Evolutionary conservation across 2,113 vertebrate species (phyloP), one percentile per base, ranked within the genome.

Genomic region (Triplophysa rosa): DNA sequence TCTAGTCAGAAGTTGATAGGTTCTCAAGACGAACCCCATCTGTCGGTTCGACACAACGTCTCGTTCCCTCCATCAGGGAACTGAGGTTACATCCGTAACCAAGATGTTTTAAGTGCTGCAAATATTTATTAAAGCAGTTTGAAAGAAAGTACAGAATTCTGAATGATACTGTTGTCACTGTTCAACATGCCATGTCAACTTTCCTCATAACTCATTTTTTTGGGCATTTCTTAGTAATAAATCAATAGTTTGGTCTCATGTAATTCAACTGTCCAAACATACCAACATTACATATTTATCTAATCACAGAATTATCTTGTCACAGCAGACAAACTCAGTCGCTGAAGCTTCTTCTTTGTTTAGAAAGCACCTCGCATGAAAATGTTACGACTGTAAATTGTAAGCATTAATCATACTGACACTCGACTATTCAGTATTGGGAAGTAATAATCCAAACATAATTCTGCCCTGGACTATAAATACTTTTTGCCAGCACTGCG

Each of bases 381-480:
- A 58, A n/a, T 19, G 52, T 19, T 56, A 19, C 52, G 17, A 56
- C 19, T 58, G 54, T 58, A 58, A 58, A 58, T 58, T 58, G 19
- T 21, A n/a, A 16, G n/a, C 54, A 58, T 58, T 58, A 58, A 58
- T 58, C 54, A 58, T 58, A 58, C 54, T 58, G 54, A 58, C 54
- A 58, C 54, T 21, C 16, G 49, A 58, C 54, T 64, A 64, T 64
- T 64, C 14, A 64, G 16, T 64, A 64, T 16, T 17, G 26, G 8
- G 17, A 64, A 64, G 29, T 33, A 64, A 64, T 64, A 33, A 64
- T 64, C 26, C 62, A 64, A 64, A 64, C 26, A 33, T 33, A 17
- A 29, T 33, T 64, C 26, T 33, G 14, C 24, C 8, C 7, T 33
- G 62, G 16, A 33, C 33, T 37, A 33, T 6, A 64, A 33, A 37